Percentiles rank a stretch among this genome's conserved stretches.
Evolutionary conservation across 1,140 invertebrate species (phyloP).

Genomic region (Drosophila murphyi): DNA sequence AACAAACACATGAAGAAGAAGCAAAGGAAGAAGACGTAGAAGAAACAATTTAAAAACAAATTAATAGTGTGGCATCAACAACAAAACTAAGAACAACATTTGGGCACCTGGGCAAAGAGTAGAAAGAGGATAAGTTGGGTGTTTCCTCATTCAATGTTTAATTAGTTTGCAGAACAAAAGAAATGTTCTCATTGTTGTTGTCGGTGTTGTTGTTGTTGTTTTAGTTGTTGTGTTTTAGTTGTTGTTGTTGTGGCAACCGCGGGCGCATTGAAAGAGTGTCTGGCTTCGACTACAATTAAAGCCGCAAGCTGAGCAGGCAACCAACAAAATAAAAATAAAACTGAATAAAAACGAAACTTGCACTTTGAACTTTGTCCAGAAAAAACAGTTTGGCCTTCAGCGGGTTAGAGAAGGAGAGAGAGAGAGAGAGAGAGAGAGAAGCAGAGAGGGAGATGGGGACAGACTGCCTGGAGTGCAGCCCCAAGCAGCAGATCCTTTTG

Average conservation of each 20-base stretch:
- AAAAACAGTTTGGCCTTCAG: conserved; percentile 24
- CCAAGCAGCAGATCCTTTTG: conserved; percentile 25
- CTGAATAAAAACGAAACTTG: conserved; percentile 28
- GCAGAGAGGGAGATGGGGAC: background rate
- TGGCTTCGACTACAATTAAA: conserved; percentile 69
- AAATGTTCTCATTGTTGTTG: conserved; percentile 34
- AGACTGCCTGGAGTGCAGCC: conserved; percentile 5
- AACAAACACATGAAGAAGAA: conserved; percentile 10
- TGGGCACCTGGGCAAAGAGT: background rate
- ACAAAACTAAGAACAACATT: background rate
- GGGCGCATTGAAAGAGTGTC: conserved; percentile 43
- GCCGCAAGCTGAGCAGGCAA: conserved; percentile 53
- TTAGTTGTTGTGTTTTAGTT: conserved; percentile 13
- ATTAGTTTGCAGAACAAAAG: conserved; percentile 76
- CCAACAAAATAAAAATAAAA: background rate
- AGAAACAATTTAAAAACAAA: conserved; percentile 75
- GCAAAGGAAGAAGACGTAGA: conserved; percentile 11
- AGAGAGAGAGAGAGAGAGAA: conserved; percentile 10
- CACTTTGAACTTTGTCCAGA: conserved; percentile 52
- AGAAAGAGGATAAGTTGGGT: background rate
- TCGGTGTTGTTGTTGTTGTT: conserved; percentile 23
- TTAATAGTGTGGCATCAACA: conserved; percentile 61
- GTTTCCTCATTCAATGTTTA: conserved; percentile 61
- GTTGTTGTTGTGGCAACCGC: conserved; percentile 26
- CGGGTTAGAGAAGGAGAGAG: background rate